Percentiles rank a stretch among this genome's conserved stretches.
These are phyloP conservation scores for Epinephelus malabaricus DNA, from an alignment of 2,797 vertebrate genomes.

Conservation along the genomic window DNA sequence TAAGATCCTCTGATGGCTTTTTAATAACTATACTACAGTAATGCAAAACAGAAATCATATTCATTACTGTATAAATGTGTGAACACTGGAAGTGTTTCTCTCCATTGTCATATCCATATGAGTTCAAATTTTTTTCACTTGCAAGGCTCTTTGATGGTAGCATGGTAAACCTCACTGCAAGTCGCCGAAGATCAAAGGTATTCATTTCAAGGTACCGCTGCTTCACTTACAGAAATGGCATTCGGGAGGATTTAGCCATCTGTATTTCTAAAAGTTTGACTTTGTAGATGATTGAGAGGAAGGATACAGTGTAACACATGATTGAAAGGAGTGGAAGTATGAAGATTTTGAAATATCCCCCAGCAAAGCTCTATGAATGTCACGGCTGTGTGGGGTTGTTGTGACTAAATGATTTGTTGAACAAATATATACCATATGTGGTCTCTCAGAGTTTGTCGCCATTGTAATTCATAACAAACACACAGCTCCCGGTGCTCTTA, in stretches of 20 bases:
- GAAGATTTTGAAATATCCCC: constrained; percentile 5
- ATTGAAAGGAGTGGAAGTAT: constrained; percentile 8
- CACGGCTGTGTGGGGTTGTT: not conserved
- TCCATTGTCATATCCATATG: constrained; percentile 17
- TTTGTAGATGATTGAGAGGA: constrained; percentile 30
- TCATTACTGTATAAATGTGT: constrained; percentile 2
- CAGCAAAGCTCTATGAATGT: not conserved
- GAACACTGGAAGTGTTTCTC: constrained; percentile 19
- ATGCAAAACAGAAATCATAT: not conserved
- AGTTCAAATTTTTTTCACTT: constrained; percentile 29
- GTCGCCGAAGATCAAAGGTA: constrained; percentile 44
- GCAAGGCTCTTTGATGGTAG: constrained; percentile 24
- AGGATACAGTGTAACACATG: constrained; percentile 18
- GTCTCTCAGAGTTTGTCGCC: not conserved
- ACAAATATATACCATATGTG: not conserved
- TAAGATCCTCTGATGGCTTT: not conserved
- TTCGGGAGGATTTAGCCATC: constrained; percentile 17
- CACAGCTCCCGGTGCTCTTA: not conserved
- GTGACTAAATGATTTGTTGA: constrained; percentile 8
- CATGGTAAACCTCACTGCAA: constrained; percentile 30
- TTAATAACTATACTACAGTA: not conserved
- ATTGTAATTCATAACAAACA: constrained; percentile 8
- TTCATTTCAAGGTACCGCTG: constrained; percentile 33
- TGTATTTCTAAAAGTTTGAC: constrained; percentile 35
- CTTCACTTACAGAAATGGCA: constrained; percentile 39